Conservation (phyloP, 2,113 vertebrate species). For the Hippocampus abdominalis region DNA sequence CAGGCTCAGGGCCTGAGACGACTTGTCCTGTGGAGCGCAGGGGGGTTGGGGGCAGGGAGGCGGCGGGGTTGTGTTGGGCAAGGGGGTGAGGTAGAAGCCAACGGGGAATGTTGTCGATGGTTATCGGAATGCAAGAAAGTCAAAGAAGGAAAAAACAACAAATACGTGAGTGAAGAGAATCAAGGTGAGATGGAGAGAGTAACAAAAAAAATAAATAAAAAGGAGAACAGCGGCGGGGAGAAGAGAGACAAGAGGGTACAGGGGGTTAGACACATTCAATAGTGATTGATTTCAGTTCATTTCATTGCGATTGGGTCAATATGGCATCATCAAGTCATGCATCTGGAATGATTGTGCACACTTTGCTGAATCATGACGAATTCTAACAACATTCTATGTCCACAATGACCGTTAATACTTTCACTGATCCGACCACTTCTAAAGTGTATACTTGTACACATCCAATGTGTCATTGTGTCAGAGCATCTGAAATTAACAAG, state of each 20-base stretch:
- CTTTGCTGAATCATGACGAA: not conserved
- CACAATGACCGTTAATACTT: conserved; percentile 24
- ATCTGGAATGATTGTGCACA: conserved; percentile 3
- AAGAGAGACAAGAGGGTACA: conserved; percentile 36
- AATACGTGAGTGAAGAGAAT: not conserved
- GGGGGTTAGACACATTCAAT: conserved; percentile 39
- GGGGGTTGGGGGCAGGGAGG: not conserved
- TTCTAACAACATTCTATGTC: conserved; percentile 9
- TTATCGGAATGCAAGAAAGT: not conserved
- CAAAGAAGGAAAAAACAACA: too few relatives aligned
- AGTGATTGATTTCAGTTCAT: too few relatives aligned
- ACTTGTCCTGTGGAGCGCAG: conserved; percentile 90
- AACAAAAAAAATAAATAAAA: not conserved
- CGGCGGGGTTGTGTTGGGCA: not conserved
- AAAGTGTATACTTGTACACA: conserved; percentile 9
- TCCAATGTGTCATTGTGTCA: conserved; percentile 10
- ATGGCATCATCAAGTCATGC: not conserved
- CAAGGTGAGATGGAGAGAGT: conserved; percentile 1
- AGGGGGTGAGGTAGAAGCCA: not conserved
- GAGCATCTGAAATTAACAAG: conserved; percentile 6
- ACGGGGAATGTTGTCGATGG: not conserved
- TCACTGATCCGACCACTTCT: conserved; percentile 27
- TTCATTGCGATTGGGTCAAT: not conserved
- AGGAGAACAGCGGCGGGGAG: conserved; percentile 15
- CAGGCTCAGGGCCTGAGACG: conserved; percentile 95